Conservation (phyloP, 2,113 vertebrate species). For the Harpagus bidentatus region DNA sequence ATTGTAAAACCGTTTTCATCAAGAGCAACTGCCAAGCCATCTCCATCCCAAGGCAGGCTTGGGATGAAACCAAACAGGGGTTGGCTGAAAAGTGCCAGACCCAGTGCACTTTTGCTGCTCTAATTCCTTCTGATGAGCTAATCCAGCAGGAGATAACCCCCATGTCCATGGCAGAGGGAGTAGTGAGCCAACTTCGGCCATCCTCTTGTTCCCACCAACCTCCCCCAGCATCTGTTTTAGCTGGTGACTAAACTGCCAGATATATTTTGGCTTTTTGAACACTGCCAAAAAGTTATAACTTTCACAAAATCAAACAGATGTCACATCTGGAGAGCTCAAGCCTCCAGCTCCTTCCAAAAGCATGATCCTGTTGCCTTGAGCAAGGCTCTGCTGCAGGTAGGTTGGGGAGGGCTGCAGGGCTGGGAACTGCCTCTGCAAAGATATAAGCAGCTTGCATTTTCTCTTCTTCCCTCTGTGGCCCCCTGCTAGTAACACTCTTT, state of each 20-base stretch:
- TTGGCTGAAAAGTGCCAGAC: background rate
- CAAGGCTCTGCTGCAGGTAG: background rate
- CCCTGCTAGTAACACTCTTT: background rate
- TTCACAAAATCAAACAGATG: background rate
- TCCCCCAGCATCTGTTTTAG: background rate
- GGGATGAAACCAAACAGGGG: background rate
- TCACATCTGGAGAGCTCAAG: background rate
- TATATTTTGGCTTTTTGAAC: background rate
- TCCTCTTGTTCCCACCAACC: background rate
- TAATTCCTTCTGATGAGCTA: background rate
- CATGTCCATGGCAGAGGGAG: too few relatives aligned
- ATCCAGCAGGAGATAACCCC: background rate
- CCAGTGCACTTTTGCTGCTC: background rate
- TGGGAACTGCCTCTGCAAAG: background rate
- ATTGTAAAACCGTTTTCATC: background rate
- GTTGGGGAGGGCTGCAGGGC: background rate
- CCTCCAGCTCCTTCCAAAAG: background rate
- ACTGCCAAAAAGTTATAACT: background rate
- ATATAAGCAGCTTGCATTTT: background rate
- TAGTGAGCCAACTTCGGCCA: background rate
- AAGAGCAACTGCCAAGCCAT: background rate
- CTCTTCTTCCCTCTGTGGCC: background rate
- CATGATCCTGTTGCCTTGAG: background rate
- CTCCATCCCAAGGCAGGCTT: background rate
- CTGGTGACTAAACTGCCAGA: background rate